These are phyloP conservation scores for Falco punctatus DNA, from an alignment of 2,113 vertebrate genomes.

Conservation along the genomic window DNA sequence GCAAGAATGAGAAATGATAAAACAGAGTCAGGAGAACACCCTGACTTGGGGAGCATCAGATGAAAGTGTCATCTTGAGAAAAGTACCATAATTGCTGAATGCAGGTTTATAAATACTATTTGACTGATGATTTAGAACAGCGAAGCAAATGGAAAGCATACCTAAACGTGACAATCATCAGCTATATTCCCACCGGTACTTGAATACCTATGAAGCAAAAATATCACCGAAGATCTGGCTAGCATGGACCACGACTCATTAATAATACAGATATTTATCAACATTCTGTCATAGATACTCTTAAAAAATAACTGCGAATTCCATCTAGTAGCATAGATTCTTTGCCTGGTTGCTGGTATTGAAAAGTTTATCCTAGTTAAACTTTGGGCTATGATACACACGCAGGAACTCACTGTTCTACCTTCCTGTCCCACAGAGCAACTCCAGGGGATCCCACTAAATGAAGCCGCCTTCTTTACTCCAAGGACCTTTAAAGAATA, in stretches of 20 bases:
- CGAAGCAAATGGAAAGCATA: not conserved
- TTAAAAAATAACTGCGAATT: not conserved
- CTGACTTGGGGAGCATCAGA: not conserved
- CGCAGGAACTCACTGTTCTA: not conserved
- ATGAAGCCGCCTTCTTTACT: not conserved
- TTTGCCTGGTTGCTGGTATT: not conserved
- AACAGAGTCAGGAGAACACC: not conserved
- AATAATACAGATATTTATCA: slow-evolving; percentile 52
- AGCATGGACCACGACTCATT: slow-evolving; percentile 15
- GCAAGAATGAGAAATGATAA: not conserved
- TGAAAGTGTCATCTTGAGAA: not conserved
- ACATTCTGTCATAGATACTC: slow-evolving; percentile 18
- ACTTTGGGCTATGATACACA: not conserved
- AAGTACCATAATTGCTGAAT: not conserved
- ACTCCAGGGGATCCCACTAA: not conserved
- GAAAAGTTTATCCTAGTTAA: not conserved
- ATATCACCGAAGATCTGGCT: not conserved
- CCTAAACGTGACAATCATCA: slow-evolving; percentile 37
- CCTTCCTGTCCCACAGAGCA: not conserved
- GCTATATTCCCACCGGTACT: slow-evolving; percentile 1
- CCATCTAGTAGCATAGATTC: not conserved
- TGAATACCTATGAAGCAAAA: not conserved
- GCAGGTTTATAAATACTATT: not conserved
- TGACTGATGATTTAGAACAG: slow-evolving; percentile 46
- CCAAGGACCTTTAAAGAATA: not conserved